These are phyloP conservation scores for Drosophila nebulosa DNA, from an alignment of 1,140 invertebrate species.

Conservation along the genomic window DNA sequence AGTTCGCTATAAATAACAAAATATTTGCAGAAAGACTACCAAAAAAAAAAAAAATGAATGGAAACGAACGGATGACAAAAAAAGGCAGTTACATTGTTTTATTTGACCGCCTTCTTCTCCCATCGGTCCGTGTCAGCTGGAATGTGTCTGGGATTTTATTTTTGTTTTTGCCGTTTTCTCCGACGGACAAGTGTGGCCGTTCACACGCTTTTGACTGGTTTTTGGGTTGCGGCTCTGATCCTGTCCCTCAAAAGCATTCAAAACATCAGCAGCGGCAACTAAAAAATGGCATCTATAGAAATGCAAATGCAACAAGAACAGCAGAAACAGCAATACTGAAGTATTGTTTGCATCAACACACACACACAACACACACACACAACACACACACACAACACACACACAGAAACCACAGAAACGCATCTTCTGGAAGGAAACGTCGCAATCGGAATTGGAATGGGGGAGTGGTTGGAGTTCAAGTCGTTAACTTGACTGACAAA, in stretches of 20 bases:
- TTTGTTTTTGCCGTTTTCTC: constrained; percentile 18
- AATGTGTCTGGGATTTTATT: not conserved
- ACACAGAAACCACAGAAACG: constrained; percentile 3
- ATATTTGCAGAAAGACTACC: constrained; percentile 11
- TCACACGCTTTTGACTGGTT: constrained; percentile 47
- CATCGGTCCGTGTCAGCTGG: not conserved
- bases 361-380: constrained; percentile 2
- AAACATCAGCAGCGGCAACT: constrained; percentile 26
- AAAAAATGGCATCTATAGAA: constrained; percentile 32
- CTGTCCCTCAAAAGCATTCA: constrained; percentile 10
- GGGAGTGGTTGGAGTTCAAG: not conserved
- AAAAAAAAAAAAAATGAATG: not conserved
- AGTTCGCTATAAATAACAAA: constrained; percentile 68
- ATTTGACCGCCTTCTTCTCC: not conserved
- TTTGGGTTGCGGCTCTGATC: not conserved
- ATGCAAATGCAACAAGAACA: constrained; percentile 49
- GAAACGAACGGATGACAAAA: not conserved
- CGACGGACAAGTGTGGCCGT: constrained; percentile 42
- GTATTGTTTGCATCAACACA: constrained; percentile 27
- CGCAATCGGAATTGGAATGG: not conserved
- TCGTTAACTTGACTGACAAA: constrained; percentile 31
- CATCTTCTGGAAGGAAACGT: not conserved
- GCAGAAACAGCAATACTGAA: not conserved
- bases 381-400: no score
- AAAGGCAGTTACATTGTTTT: not conserved